Conservation (phyloP, 2,888 invertebrate species). For the Calliphora vomitoria region DNA sequence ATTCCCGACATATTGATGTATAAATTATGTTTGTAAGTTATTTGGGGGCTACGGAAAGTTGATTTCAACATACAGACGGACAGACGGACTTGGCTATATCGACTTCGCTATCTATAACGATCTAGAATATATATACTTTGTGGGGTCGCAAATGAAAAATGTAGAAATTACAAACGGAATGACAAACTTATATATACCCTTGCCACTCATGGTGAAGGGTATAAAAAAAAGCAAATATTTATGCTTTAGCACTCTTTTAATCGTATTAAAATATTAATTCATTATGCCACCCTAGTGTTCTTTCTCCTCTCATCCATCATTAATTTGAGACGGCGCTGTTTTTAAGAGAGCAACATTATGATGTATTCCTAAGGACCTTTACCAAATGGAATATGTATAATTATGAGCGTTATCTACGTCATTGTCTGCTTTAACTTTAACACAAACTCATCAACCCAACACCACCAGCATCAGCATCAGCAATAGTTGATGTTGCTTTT, state of each 20-base stretch:
- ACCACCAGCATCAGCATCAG: neutral
- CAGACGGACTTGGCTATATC: too few species aligned
- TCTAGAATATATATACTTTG: too few species aligned
- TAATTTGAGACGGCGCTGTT: neutral
- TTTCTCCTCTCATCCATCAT: neutral
- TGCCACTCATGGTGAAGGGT: too few species aligned
- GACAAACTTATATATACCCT: too few species aligned
- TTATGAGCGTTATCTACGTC: neutral
- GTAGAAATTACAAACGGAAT: too few species aligned
- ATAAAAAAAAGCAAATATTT: neutral
- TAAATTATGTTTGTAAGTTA: too few species aligned
- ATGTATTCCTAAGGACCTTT: neutral
- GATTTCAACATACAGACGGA: too few species aligned
- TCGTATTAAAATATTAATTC: constrained; percentile 18
- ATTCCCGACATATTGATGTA: too few species aligned
- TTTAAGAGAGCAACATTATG: neutral
- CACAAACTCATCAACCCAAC: neutral
- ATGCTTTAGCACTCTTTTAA: constrained; percentile 2
- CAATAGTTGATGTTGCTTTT: neutral
- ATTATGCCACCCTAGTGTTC: neutral
- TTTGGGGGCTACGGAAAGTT: too few species aligned
- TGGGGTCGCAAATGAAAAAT: too few species aligned
- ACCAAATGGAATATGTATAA: neutral
- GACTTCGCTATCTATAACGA: too few species aligned
- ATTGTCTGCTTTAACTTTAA: neutral